A percentile compares a stretch with the other conserved stretches of the same genome.
These are phyloP conservation scores for Heterohyrax brucei DNA, from an alignment of 2,797 vertebrate species.

Conservation along the genomic window DNA sequence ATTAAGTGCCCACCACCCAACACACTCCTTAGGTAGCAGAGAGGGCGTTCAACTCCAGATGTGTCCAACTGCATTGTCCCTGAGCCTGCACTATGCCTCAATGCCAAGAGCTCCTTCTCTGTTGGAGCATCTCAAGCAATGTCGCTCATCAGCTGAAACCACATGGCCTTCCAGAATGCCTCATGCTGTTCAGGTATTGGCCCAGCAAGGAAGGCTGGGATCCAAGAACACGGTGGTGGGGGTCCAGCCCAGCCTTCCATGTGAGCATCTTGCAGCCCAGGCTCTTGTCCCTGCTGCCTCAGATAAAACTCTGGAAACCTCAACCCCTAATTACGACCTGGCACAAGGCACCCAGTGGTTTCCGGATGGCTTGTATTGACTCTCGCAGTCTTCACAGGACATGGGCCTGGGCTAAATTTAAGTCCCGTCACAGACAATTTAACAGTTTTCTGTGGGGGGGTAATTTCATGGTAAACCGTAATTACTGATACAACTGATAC, in stretches of 20 bases:
- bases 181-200: not conserved
- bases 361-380: slow-evolving; percentile 90
- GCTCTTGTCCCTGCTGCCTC: slow-evolving; percentile 81
- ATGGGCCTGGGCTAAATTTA: slow-evolving; percentile 90
- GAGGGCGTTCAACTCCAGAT: not conserved
- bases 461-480: slow-evolving; percentile 92
- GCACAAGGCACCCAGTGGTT: slow-evolving; percentile 86
- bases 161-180: not conserved
- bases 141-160: not conserved
- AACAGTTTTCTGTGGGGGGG: slow-evolving; percentile 83
- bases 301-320: slow-evolving; percentile 85
- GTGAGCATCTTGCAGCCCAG: slow-evolving; percentile 46
- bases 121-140: not conserved
- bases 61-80: not conserved
- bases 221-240: not conserved
- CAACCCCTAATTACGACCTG: slow-evolving; percentile 89
- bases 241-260: not conserved
- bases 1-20: not conserved
- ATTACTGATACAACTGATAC: slow-evolving; percentile 90
- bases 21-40: not conserved
- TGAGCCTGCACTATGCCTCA: not conserved
- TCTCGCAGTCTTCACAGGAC: slow-evolving; percentile 85
- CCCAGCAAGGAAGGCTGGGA: not conserved
- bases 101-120: not conserved
- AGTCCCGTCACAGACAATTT: slow-evolving; percentile 89